Conservation (phyloP, 1,140 invertebrate species). For the Caenorhabditis inopinata region DNA sequence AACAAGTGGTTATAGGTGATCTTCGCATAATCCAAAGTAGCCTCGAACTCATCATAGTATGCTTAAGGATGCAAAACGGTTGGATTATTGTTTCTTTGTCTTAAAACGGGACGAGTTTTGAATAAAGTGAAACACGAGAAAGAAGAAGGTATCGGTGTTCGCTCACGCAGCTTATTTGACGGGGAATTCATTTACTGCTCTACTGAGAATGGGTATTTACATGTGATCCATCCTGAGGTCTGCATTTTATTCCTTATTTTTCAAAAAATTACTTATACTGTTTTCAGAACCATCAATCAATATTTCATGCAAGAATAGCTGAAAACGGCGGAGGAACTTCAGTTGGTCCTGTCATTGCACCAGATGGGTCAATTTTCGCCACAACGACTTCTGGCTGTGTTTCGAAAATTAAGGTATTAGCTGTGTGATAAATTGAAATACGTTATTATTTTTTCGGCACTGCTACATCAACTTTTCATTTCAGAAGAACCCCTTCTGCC, state of each 20-base stretch:
- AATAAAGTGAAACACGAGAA: no score
- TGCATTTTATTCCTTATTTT: no score
- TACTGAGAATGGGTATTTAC: neutral
- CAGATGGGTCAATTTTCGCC: neutral
- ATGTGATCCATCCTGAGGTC: neutral
- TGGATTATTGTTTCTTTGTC: neutral
- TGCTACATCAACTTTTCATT: neutral
- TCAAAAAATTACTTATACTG: no score
- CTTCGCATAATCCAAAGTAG: neutral
- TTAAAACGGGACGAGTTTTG: neutral
- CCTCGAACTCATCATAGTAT: neutral
- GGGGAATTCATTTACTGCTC: neutral
- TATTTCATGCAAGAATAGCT: neutral
- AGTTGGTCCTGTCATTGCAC: neutral
- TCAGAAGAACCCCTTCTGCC: neutral
- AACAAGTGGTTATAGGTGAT: neutral
- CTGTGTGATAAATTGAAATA: no score
- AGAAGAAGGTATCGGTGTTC: neutral
- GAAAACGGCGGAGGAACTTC: neutral
- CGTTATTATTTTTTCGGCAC: no score
- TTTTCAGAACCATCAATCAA: neutral
- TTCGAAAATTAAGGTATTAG: neutral
- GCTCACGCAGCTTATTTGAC: neutral
- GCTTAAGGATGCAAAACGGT: neutral
- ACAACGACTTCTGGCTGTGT: neutral